Base-by-base conservation (phyloP, 2,888 invertebrate species). In the Spodoptera picta region DNA sequence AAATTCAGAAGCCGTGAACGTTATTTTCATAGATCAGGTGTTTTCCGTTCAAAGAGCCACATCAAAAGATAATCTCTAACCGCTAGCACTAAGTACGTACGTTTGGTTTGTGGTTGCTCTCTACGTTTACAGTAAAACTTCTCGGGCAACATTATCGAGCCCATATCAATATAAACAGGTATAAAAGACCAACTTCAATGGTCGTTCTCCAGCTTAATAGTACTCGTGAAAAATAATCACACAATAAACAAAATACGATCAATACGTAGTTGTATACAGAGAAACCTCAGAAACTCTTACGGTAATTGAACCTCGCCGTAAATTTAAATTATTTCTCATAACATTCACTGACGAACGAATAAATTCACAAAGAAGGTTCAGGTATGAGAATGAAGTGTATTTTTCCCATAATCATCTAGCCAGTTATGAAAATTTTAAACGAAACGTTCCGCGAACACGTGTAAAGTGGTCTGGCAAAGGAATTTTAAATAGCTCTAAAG, bases 21-120 rank as follows among this genome's bases (percentile, higher is more conserved):
- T 65, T 62, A 69, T 68, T 75, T 69, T 60, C 51, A 54, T 12
- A 36, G 48, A 47, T 14, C 67, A 70, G 50, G 59, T 74, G 62
- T 57, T 60, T 64, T 56, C 51, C 55, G 50, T 56, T 65, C 41
- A 66, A 60, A 64, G 42, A 65, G 49, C 77, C 75, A 75, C 80
- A 77, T 82, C 81, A 81, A 79, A 73, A 69, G 77, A 69, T 65
- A 66, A 71, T 64, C 76, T 77, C 71, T 65, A 59, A 72, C 71
- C 61, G 69, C 63, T 54, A 74, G 76, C 68, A 67, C 67, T 65
- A 45, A 52, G 65, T 60, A 45, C 54, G 65, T 60, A 50, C 58
- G 49, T 72, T 75, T 73, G 72, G 65, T 63, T 76, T 79, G 81
- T 48, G 73, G 73, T 72, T 55, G 47, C 55, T 4, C 31, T 14